A percentile compares a stretch with the other conserved stretches of the same genome.
Conservation (phyloP, 2,113 vertebrate genomes). For the Perccottus glenii region DNA sequence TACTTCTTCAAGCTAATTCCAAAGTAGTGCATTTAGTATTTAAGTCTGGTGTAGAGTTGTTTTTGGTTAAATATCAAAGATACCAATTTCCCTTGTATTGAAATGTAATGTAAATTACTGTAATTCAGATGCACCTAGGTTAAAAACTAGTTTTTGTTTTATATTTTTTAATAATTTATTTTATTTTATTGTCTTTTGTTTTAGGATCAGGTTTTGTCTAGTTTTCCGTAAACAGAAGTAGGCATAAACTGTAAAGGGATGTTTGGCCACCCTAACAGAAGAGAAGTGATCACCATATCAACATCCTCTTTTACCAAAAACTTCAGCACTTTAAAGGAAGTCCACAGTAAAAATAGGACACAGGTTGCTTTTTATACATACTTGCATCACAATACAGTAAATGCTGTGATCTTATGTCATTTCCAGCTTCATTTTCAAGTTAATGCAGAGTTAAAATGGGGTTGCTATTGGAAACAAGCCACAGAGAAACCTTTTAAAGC, state of each 20-base stretch:
- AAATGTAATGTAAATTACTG: no score
- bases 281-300: slow-evolving; percentile 36
- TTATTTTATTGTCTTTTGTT: not conserved
- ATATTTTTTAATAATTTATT: not conserved
- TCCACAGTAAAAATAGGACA: not conserved
- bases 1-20: no score
- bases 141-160: no score
- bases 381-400: not conserved
- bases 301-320: slow-evolving; percentile 55
- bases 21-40: no score
- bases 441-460: not conserved
- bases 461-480: not conserved
- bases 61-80: no score
- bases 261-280: slow-evolving; percentile 3
- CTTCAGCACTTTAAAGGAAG: not conserved
- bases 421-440: not conserved
- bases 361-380: not conserved
- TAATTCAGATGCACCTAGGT: no score
- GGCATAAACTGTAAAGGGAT: not conserved
- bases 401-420: not conserved
- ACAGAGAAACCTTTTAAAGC: no score
- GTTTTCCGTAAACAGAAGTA: slow-evolving; percentile 18
- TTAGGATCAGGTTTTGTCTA: not conserved
- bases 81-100: no score
- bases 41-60: no score